phyloP scores from a whole-genome alignment of 2,888 invertebrate species.

The Meloe dianella region DNA sequence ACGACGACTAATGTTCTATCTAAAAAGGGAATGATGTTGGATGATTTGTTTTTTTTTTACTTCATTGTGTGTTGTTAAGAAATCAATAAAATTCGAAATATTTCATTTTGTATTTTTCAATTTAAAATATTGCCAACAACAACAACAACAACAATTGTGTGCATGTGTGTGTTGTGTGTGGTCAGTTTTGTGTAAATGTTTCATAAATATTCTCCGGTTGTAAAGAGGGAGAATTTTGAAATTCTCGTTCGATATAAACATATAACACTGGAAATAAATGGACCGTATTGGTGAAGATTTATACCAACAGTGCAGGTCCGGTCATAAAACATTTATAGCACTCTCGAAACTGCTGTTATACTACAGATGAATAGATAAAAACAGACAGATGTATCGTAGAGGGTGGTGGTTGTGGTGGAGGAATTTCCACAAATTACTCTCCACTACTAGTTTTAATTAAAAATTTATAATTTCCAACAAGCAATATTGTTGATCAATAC shows the following conservation, averaged over 20 bases:
- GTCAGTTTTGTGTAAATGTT: background rate
- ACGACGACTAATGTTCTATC: constrained; percentile 5
- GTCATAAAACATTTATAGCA: constrained; percentile 45
- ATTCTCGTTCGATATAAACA: constrained; percentile 40
- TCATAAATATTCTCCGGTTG: too few species aligned
- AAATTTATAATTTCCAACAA: background rate
- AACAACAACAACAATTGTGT: background rate
- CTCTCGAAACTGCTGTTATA: background rate
- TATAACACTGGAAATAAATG: constrained; percentile 50
- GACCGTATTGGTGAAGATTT: constrained; percentile 49
- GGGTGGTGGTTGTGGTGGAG: too few species aligned
- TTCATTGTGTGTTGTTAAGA: too few species aligned
- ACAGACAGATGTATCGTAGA: too few species aligned
- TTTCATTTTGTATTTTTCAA: background rate
- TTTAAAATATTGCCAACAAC: constrained; percentile 1
- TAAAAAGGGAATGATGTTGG: constrained; percentile 1
- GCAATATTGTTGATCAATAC: background rate
- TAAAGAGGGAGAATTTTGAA: background rate
- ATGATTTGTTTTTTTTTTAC: background rate
- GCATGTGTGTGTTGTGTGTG: too few species aligned
- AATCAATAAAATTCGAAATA: constrained; percentile 4
- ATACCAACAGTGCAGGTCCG: constrained; percentile 42
- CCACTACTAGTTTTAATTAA: background rate
- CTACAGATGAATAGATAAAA: background rate
- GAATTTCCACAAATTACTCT: background rate